These are phyloP conservation scores for Scrobipalpa atriplicella DNA, from an alignment of 2,888 invertebrate genomes.

Conservation along the genomic window DNA sequence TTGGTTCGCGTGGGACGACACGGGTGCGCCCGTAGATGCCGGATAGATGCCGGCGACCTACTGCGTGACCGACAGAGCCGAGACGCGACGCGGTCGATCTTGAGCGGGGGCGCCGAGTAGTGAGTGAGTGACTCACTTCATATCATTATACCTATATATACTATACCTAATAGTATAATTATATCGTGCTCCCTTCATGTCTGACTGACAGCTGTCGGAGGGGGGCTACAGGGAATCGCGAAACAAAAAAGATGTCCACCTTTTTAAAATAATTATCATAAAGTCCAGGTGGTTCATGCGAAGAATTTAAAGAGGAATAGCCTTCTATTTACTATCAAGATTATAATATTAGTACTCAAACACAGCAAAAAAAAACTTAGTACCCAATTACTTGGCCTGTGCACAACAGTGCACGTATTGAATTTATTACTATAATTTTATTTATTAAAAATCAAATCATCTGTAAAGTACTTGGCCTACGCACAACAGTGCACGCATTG, in stretches of 20 bases:
- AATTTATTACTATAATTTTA: too few relatives aligned
- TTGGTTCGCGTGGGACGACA: slow-evolving; percentile 44
- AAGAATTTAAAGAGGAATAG: too few relatives aligned
- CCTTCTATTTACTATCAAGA: too few relatives aligned
- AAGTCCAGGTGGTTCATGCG: background rate
- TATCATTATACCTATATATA: too few relatives aligned
- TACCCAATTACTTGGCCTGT: too few relatives aligned
- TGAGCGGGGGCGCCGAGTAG: slow-evolving; percentile 31
- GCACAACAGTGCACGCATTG: background rate
- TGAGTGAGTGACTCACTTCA: slow-evolving; percentile 25
- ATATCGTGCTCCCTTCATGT: background rate
- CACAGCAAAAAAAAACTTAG: too few relatives aligned
- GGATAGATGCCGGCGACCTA: slow-evolving; percentile 53
- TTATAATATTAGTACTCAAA: too few relatives aligned
- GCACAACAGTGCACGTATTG: too few relatives aligned
- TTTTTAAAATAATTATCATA: background rate
- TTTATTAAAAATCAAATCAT: too few relatives aligned
- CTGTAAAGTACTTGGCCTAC: background rate
- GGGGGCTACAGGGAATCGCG: too few relatives aligned
- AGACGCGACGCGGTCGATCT: slow-evolving; percentile 52
- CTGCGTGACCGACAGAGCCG: slow-evolving; percentile 47
- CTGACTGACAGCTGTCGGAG: slow-evolving; percentile 15
- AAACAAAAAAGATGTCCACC: background rate
- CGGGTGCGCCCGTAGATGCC: slow-evolving; percentile 46
- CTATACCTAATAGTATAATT: background rate